Evolutionary conservation across 2,113 vertebrate species (phyloP).

Genomic region (Parotia lawesii): DNA sequence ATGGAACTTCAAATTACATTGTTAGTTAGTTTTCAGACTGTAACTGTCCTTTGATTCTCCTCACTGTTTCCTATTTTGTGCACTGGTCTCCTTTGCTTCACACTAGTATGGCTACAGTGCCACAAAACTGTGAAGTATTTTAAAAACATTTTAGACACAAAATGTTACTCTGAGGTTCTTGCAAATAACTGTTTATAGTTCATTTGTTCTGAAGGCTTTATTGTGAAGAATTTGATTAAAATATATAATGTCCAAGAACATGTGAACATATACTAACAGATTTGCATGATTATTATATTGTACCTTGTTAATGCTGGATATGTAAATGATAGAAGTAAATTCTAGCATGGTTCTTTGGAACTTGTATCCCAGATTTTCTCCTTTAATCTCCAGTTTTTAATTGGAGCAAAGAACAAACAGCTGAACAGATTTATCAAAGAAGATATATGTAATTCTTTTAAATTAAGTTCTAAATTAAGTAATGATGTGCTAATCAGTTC

Average conservation of each 20-base stretch:
- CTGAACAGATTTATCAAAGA: conserved; percentile 43
- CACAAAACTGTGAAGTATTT: background rate
- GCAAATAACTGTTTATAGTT: background rate
- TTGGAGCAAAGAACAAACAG: conserved; percentile 42
- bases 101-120: background rate
- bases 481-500: conserved; percentile 36
- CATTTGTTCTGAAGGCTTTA: background rate
- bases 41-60: background rate
- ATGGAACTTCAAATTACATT: background rate
- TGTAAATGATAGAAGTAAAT: background rate
- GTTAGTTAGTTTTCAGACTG: background rate
- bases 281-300: background rate
- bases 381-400: conserved; percentile 45
- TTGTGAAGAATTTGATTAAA: background rate
- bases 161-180: background rate
- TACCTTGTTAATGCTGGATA: background rate
- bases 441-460: conserved; percentile 32
- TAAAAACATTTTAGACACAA: background rate
- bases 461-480: conserved; percentile 49
- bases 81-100: background rate
- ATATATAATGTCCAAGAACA: background rate
- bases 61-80: background rate
- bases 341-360: background rate
- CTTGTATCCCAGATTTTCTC: background rate
- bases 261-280: background rate